Evolutionary conservation across 1,140 invertebrate species (phyloP), one percentile per base, ranked within the genome.

Genomic region (Saxidomus purpurata): DNA sequence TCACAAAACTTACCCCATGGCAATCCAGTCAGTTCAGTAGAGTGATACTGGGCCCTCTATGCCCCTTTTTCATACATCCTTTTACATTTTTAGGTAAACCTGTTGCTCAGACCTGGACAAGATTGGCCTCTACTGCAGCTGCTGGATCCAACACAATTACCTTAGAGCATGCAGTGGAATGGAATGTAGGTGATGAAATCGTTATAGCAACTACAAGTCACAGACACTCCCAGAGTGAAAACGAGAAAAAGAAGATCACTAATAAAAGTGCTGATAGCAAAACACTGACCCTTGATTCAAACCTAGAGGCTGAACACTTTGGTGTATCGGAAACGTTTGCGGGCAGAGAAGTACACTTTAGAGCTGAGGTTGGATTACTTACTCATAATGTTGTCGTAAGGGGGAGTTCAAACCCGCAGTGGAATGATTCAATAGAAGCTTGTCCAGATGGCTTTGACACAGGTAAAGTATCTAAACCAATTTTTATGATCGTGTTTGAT

Each of bases 161-260:
- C n/a, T 84, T 95, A 6, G 52, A 90, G 49, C 63, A 92, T 31
- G 79, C 92, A 11, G 93, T 95, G 17, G 90, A 92, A 67, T 95
- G 95, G 95, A 59, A 91, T 86, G 90, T 93, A 19, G 94, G 94
- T 22, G 94, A 95, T 76, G 59, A 95, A 83, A 94, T 96, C 36
- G 93, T 95, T n/a, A 93, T 96, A 67, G 94, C 95, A 22, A 93
- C 94, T 19, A 95, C 95, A n/a, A 93, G 95, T n/a, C 74, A 92
- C 52, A 61, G 87, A 11, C 93, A 93, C n/a, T 93, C 90, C 28
- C 93, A 94, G 81, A 90, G 87, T 61, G 93, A 96, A 79, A 95
- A 87, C 71, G 95, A 96, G 89, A 81, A 89, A 85, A 67, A 91
- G 63, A 85, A 40, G n/a, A 95, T 95, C 47, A 47, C 86, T 9